phyloP scores from a whole-genome alignment of 2,888 invertebrate genomes.

The Lingula anatina region DNA sequence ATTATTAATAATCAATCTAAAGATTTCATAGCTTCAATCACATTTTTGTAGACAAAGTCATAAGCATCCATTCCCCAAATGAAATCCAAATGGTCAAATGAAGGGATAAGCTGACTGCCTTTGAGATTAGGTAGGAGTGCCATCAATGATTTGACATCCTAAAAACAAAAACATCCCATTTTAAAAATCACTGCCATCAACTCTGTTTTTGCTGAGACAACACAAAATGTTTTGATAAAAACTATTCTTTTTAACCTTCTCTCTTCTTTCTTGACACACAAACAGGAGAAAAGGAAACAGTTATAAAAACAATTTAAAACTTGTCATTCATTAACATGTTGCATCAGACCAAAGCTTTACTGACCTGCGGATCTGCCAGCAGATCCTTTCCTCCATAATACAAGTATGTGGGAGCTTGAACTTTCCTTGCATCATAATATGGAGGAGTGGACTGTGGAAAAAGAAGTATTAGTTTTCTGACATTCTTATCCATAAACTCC shows the following conservation, averaged over 20 bases:
- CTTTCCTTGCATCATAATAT: slow-evolving; percentile 33
- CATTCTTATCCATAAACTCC: no score
- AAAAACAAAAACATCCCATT: not conserved
- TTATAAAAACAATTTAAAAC: no score
- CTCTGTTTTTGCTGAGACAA: no score
- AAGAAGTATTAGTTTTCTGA: no score
- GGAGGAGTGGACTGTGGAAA: slow-evolving; percentile 50
- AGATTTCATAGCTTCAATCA: slow-evolving; percentile 13
- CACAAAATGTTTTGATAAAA: no score
- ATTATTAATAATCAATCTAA: no score
- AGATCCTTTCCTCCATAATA: slow-evolving; percentile 70
- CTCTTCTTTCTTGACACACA: no score
- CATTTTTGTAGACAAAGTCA: slow-evolving; percentile 11
- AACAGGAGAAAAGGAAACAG: no score
- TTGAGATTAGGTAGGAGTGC: slow-evolving; percentile 10
- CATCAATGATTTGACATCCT: slow-evolving; percentile 15
- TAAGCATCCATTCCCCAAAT: slow-evolving; percentile 19
- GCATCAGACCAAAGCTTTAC: no score
- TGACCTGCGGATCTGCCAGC: slow-evolving; percentile 59
- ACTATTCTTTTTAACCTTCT: no score
- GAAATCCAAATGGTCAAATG: slow-evolving; percentile 23
- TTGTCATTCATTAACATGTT: no score
- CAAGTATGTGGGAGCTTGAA: slow-evolving; percentile 56
- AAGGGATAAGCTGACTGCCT: slow-evolving; percentile 11
- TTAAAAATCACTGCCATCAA: no score